phyloP scores from a whole-genome alignment of 2,888 invertebrate genomes.

The Leptopilina syphax region DNA sequence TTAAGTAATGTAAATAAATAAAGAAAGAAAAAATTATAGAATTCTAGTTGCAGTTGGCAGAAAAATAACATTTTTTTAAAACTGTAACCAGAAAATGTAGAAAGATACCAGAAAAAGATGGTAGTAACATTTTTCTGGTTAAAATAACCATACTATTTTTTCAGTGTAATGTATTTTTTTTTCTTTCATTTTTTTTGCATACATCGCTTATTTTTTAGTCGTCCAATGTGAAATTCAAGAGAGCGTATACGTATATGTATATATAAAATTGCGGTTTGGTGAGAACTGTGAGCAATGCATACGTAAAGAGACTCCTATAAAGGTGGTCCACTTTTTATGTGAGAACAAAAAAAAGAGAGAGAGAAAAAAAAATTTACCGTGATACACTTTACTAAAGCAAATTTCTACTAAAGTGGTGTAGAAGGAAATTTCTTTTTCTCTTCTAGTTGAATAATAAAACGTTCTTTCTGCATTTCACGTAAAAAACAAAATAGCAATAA shows the following conservation, averaged over 20 bases:
- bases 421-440: neutral
- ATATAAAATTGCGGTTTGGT: conserved; percentile 44
- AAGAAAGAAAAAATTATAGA: too few relatives aligned
- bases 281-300: conserved; percentile 50
- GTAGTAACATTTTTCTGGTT: too few relatives aligned
- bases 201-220: conserved; percentile 54
- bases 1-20: too few relatives aligned
- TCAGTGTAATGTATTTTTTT: neutral
- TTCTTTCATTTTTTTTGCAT: neutral
- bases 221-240: conserved; percentile 62
- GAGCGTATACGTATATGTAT: conserved; percentile 42
- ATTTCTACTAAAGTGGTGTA: neutral
- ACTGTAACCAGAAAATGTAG: too few relatives aligned
- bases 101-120: too few relatives aligned
- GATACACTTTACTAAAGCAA: conserved; percentile 8
- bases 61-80: too few relatives aligned
- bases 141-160: too few relatives aligned
- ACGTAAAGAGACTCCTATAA: conserved; percentile 44
- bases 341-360: neutral
- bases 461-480: neutral
- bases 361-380: conserved; percentile 19
- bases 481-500: too few relatives aligned
- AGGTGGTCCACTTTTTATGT: neutral
- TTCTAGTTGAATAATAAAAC: neutral
- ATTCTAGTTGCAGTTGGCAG: too few relatives aligned